These are phyloP conservation scores for Blastobasis adustella DNA, from an alignment of 2,888 invertebrate species.

Conservation along the genomic window DNA sequence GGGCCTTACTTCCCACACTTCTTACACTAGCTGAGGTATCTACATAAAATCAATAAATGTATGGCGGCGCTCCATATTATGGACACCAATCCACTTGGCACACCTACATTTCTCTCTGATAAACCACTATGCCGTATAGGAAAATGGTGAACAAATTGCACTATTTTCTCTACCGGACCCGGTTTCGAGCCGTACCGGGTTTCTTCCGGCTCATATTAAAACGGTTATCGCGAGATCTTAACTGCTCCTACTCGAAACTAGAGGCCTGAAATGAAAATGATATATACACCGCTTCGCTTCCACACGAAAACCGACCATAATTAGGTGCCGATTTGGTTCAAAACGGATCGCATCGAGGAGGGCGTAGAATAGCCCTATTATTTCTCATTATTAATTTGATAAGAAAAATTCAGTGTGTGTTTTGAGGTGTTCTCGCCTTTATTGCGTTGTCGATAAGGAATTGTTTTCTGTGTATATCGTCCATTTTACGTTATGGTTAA, in stretches of 20 bases:
- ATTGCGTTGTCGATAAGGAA: not conserved
- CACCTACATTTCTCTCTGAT: slow-evolving; percentile 5
- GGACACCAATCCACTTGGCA: not conserved
- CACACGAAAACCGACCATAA: slow-evolving; percentile 37
- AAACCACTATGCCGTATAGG: slow-evolving; percentile 18
- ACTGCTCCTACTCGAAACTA: slow-evolving; percentile 69
- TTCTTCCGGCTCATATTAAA: slow-evolving; percentile 72
- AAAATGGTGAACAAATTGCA: slow-evolving; percentile 50
- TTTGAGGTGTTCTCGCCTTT: slow-evolving; percentile 5
- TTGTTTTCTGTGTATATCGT: too few relatives aligned
- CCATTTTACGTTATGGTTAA: too few relatives aligned
- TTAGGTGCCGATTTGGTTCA: not conserved
- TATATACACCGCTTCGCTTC: slow-evolving; percentile 43
- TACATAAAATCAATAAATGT: too few relatives aligned
- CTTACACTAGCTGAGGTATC: too few relatives aligned
- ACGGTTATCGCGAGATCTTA: slow-evolving; percentile 68
- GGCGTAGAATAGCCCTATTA: slow-evolving; percentile 35
- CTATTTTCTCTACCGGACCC: slow-evolving; percentile 47
- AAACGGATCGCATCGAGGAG: not conserved
- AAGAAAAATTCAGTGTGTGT: slow-evolving; percentile 39
- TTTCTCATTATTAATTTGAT: slow-evolving; percentile 69
- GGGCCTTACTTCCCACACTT: too few relatives aligned
- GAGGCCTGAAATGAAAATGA: slow-evolving; percentile 60
- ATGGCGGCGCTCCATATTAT: too few relatives aligned
- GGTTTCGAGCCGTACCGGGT: slow-evolving; percentile 36